Percentiles rank a stretch among this genome's conserved stretches.
Conservation (phyloP, 2,888 invertebrate species). For the Amphiduros pacificus region DNA sequence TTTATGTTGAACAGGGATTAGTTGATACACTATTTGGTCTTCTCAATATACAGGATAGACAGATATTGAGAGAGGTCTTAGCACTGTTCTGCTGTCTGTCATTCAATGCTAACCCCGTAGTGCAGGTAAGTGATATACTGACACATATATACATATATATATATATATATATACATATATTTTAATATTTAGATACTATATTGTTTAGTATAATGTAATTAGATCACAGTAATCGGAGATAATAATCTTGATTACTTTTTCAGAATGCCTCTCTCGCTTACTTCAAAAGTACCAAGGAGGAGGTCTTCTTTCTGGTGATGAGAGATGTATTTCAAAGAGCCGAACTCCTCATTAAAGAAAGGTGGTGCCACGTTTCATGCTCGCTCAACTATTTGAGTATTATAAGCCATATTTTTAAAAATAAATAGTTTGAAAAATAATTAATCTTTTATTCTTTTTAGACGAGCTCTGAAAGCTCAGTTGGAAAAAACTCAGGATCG, state of each 20-base stretch:
- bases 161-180: background rate
- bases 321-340: conserved; percentile 1
- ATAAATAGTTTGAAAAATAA: background rate
- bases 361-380: background rate
- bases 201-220: no score
- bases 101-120: conserved; percentile 13
- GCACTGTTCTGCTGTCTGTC: conserved; percentile 3
- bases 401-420: background rate
- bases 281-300: conserved; percentile 10
- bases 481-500: no score
- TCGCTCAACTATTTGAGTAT: background rate
- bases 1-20: conserved; percentile 2
- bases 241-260: background rate
- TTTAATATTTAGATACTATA: no score
- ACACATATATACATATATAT: no score
- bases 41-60: background rate
- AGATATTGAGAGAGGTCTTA: background rate
- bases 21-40: background rate
- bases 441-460: background rate
- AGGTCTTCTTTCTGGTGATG: conserved; percentile 9
- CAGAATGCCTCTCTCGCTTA: conserved; percentile 7
- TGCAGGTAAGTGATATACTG: conserved; percentile 3
- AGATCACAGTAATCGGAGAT: background rate
- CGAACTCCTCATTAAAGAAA: conserved; percentile 7
- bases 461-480: conserved; percentile 1